phyloP scores from a whole-genome alignment of 2,113 vertebrate species.

The Pungitius pungitius region DNA sequence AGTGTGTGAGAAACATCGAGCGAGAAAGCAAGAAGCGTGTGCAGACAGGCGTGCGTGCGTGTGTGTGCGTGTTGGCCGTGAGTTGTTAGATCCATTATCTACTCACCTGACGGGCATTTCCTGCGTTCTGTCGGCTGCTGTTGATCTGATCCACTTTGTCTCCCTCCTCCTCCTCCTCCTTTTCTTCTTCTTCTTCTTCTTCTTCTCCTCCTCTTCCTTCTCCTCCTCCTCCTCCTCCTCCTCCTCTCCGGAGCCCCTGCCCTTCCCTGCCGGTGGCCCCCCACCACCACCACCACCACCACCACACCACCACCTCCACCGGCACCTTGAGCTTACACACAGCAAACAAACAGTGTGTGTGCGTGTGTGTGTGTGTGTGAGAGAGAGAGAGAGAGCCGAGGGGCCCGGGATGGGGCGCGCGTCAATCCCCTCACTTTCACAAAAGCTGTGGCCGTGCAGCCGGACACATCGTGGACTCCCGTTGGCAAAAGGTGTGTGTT shows the following conservation, averaged over 20 bases:
- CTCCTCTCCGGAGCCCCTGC: constrained; percentile 59
- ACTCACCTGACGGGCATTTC: constrained; percentile 86
- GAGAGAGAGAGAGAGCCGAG: no score
- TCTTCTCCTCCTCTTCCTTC: constrained; percentile 45
- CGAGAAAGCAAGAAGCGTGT: constrained; percentile 3
- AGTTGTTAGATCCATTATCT: constrained; percentile 60
- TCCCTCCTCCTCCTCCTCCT: constrained; percentile 55
- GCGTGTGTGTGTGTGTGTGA: no score
- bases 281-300: constrained; percentile 35
- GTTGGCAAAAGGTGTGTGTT: constrained; percentile 38
- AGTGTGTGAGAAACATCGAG: constrained; percentile 2
- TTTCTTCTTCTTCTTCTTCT: constrained; percentile 23
- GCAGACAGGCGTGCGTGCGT: constrained; percentile 10
- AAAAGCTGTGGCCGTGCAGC: constrained; percentile 68
- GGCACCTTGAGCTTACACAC: constrained; percentile 63
- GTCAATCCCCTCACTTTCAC: constrained; percentile 76
- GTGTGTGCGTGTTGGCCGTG: constrained; percentile 37
- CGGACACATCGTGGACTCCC: constrained; percentile 68
- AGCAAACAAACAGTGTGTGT: constrained; percentile 71
- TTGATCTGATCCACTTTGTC: constrained; percentile 72
- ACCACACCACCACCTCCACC: constrained; percentile 23
- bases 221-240: constrained; percentile 23
- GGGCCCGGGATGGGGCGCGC: constrained; percentile 66
- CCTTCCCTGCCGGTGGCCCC: constrained; percentile 69
- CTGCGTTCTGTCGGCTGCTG: constrained; percentile 69